Percentiles rank a stretch among this genome's conserved stretches.
Evolutionary conservation across 2,888 invertebrate species (phyloP).

Genomic region (Thereva unica): DNA sequence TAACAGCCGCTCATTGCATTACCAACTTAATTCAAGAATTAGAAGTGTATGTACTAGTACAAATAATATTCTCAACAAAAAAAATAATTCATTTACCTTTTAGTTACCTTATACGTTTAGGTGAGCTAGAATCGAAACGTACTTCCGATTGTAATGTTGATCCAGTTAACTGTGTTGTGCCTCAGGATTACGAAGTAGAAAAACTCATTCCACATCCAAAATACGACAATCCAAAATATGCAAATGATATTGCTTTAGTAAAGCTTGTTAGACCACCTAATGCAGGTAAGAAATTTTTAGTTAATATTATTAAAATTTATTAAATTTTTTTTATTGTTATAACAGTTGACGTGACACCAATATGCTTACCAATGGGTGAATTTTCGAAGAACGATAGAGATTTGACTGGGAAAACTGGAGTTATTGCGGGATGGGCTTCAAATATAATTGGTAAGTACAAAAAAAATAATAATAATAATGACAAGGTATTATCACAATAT

Average conservation of each 20-base stretch:
- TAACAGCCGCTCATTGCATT: conserved; percentile 67
- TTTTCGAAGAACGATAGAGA: conserved; percentile 48
- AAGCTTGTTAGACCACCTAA: conserved; percentile 57
- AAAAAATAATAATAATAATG: conserved; percentile 8
- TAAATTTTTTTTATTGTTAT: conserved; percentile 19
- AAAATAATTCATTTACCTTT: conserved; percentile 37
- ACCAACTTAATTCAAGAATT: conserved; percentile 59
- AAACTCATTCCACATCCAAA: conserved; percentile 60
- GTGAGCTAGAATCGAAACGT: conserved; percentile 63
- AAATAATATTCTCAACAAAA: neutral
- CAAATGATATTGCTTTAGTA: conserved; percentile 66
- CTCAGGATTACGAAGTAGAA: conserved; percentile 62
- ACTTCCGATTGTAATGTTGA: conserved; percentile 58
- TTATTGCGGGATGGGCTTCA: conserved; percentile 77
- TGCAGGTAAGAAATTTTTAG: conserved; percentile 43
- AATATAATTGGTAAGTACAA: conserved; percentile 62
- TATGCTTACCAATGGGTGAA: conserved; percentile 60
- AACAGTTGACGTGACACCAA: conserved; percentile 55
- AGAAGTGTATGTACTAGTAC: conserved; percentile 53
- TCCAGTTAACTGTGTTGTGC: conserved; percentile 56
- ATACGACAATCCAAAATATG: conserved; percentile 59
- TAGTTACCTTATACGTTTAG: conserved; percentile 66
- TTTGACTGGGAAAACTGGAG: conserved; percentile 60
- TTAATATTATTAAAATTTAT: neutral
- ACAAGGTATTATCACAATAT: neutral